A percentile compares a stretch with the other conserved stretches of the same genome.
Evolutionary conservation across 2,797 vertebrate genomes (phyloP).

Genomic region (Clamator glandarius): DNA sequence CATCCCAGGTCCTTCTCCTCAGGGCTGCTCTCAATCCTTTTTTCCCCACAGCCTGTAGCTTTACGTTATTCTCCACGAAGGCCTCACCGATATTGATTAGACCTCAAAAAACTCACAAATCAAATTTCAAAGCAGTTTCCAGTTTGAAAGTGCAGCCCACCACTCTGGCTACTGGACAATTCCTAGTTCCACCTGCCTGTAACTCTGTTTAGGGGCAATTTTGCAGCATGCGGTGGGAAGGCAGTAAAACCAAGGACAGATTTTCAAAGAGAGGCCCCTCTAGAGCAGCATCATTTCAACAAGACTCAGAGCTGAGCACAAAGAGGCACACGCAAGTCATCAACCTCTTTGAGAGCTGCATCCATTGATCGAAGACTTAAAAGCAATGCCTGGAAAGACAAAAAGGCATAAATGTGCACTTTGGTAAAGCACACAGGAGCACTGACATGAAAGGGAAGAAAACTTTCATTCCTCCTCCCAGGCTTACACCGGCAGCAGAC

Average conservation of each 20-base stretch:
- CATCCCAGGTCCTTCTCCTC: no score
- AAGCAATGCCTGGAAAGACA: not conserved
- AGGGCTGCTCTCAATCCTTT: no score
- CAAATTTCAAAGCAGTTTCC: not conserved
- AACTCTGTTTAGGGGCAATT: not conserved
- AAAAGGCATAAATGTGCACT: not conserved
- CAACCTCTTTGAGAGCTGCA: not conserved
- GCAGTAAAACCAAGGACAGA: no score
- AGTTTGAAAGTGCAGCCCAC: not conserved
- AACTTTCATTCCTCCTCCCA: not conserved
- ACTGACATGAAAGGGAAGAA: not conserved
- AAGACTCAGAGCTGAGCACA: not conserved
- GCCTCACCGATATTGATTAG: accelerated
- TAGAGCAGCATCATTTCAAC: not conserved
- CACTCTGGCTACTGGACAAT: accelerated
- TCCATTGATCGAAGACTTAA: not conserved
- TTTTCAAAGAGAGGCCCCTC: not conserved
- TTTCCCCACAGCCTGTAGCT: no score
- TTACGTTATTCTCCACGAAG: no score
- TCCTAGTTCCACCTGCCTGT: not conserved
- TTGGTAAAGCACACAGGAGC: not conserved
- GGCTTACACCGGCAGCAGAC: not conserved
- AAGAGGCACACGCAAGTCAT: not conserved
- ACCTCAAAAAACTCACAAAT: no score
- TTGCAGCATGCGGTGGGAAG: not conserved